Evolutionary conservation across 2,888 invertebrate species (phyloP), one percentile per base, ranked within the genome.

Genomic region (Agrotis puta): DNA sequence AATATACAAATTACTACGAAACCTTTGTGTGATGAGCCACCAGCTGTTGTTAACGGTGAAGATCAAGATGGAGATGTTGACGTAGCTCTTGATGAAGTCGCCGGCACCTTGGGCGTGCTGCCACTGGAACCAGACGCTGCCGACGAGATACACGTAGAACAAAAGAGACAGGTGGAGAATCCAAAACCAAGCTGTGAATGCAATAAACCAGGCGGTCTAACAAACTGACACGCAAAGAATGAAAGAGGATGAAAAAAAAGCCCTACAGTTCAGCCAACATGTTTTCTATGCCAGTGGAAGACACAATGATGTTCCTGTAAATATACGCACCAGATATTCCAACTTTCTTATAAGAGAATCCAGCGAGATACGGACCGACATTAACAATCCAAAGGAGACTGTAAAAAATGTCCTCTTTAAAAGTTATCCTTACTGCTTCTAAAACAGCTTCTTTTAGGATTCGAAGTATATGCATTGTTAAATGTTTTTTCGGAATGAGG

Each of bases 21-120:
- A 94, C 95, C 93, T 90, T 71, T 92, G 87, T 57, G 48, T 89
- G 3, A 93, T 64, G 79, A 89, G 93, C 95, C 95, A 95, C 81
- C 90, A 91, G 65, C 88, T 92, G 63, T 89, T 91, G 57, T 91
- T 93, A 1, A 77, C 76, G 2, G 89, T 90, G 6, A 94, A 70
- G 1, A 87, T 75, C 0, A 93, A 33, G n/a, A 95, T 77, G 0
- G 92, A 91, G 0, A 94, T 81, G 67, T 92, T 94, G n/a, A 94
- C 89, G 48, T 86, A 92, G 56, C 90, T 92, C 77, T 92, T 94
- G 65, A 94, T 85, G 27, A 87, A 91, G 64, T 94, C 94, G 0
- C 83, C 84, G 7, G 86, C 81, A 0, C 79, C 87, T 0, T 88
- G 63, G 0, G 94, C 94, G n/a, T 87, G 79, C 58, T 89, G 88